Base-by-base conservation (phyloP, 2,888 invertebrate genomes). In the Diaperis boleti region DNA sequence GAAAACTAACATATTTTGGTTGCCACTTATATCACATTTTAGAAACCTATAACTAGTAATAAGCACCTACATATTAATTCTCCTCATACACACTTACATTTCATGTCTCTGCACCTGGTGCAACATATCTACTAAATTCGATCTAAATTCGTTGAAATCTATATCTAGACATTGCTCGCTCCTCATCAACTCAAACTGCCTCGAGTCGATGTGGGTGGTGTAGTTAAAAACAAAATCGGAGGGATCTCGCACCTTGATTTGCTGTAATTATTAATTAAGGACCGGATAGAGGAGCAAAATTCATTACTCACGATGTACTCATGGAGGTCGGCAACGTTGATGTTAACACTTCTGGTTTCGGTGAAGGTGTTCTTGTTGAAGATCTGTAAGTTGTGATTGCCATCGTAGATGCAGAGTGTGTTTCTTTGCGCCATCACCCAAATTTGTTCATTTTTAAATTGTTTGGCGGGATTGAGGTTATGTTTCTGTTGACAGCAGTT, bases 131-230 rank as follows among this genome's bases (percentile, higher is more conserved):
- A 81, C 67, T 29, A 81, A 65, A 65, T 81, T 78, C 5, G 72
- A 68, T 59, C 76, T 76, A 54, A 81, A 76, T 69, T 81, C 81
- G 37, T 72, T 71, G 64, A 76, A 81, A 64, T 75, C 72, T 42
- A 81, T 80, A 64, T 81, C 81, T 26, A 81, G 67, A 47, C 68
- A 71, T 64, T 81, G 81, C 37, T 78, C 78, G 1, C 57, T 57
- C 59, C 77, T 73, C 68, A 81, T 78, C 8, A 68, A 49, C 56
- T 79, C 77, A 67, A 81, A 81, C 50, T 66, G 68, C 2, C 65
- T 66, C 20, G 72, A 68, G 67, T 79, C 76, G 22, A 81, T 77
- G 20, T 68, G 63, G 49, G 76, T 69, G 1, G 76, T 77, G 50
- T 76, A 81, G 69, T 80, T 81, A 59, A 81, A 81, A 0, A 69